Evolutionary conservation across 2,797 vertebrate species (phyloP).

Genomic region (Eremophila alpestris): DNA sequence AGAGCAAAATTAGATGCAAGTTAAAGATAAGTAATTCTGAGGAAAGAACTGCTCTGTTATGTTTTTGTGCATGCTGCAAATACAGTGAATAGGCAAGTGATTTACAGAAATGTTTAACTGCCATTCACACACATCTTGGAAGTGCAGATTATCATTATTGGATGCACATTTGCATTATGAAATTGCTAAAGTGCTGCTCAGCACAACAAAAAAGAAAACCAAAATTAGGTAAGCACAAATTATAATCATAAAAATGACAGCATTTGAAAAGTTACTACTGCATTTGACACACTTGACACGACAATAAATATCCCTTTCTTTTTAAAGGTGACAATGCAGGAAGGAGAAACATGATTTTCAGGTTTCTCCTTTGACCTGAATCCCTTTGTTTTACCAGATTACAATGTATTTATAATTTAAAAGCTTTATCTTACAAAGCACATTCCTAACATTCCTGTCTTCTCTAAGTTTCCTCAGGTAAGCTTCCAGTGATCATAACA

Average conservation of each 20-base stretch:
- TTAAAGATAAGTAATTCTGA: background rate
- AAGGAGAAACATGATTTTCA: background rate
- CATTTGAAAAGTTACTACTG: background rate
- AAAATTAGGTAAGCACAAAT: background rate
- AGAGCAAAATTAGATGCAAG: background rate
- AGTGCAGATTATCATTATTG: background rate
- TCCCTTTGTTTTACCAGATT: background rate
- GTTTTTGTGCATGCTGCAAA: background rate
- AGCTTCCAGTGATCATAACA: background rate
- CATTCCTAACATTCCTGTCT: background rate
- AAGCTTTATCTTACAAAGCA: background rate
- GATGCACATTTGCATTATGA: background rate
- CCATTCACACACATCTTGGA: background rate
- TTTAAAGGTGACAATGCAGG: background rate
- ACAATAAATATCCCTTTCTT: background rate
- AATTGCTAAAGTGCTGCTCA: background rate
- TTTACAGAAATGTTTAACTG: background rate
- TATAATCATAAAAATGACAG: background rate
- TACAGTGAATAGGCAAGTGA: background rate
- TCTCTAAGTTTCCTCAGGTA: background rate
- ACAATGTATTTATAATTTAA: background rate
- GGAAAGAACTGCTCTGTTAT: background rate
- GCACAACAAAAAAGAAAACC: background rate
- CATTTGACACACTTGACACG: fast-evolving
- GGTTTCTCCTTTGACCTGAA: background rate